These are phyloP conservation scores for Erinaceus europaeus DNA, from an alignment of 2,113 vertebrate species.

Conservation along the genomic window DNA sequence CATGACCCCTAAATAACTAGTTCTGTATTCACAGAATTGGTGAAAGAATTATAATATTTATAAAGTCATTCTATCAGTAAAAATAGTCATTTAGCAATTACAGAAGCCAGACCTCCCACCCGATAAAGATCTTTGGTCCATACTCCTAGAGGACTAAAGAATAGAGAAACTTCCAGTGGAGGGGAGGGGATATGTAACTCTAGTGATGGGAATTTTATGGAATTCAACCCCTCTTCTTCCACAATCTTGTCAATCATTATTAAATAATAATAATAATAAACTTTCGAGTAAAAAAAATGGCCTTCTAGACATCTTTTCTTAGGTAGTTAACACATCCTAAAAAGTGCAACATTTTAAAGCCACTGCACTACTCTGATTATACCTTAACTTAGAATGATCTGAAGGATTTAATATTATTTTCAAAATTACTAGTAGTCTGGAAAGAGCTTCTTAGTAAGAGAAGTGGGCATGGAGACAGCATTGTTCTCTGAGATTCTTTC, in stretches of 20 bases:
- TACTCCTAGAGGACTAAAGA: too few relatives aligned
- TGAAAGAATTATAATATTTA: conserved; percentile 12
- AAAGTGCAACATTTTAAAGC: conserved; percentile 1
- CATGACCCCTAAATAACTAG: not conserved
- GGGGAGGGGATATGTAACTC: too few relatives aligned
- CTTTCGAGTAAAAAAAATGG: too few relatives aligned
- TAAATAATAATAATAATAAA: too few relatives aligned
- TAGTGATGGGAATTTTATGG: too few relatives aligned
- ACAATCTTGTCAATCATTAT: too few relatives aligned
- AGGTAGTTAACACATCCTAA: not conserved
- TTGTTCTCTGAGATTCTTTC: not conserved
- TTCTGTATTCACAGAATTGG: conserved; percentile 15
- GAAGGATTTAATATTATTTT: conserved; percentile 36
- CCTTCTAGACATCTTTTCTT: not conserved
- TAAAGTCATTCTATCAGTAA: not conserved
- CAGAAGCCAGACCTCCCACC: too few relatives aligned
- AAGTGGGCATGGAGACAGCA: not conserved
- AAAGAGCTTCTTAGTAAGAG: not conserved
- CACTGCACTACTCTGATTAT: not conserved
- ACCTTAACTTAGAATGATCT: not conserved
- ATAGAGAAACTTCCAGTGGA: too few relatives aligned
- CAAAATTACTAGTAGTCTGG: not conserved
- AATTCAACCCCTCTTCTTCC: too few relatives aligned
- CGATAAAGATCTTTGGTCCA: too few relatives aligned
- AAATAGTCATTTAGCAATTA: too few relatives aligned